Conservation (phyloP, 2,113 vertebrate species). For the Mustela lutreola region DNA sequence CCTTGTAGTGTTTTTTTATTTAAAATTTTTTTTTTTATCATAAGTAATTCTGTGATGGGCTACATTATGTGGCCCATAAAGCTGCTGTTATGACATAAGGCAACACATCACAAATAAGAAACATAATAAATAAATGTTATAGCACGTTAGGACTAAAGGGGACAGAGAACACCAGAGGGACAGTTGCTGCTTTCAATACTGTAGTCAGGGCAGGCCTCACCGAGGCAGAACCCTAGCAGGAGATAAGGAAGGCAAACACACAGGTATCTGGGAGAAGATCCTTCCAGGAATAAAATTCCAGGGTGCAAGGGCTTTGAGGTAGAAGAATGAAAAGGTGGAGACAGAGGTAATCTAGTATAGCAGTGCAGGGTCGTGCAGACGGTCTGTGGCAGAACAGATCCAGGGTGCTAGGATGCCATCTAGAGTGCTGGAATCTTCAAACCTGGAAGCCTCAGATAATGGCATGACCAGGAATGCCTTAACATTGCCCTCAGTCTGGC, state of each 20-base stretch:
- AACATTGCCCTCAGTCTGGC: not conserved
- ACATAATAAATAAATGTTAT: not conserved
- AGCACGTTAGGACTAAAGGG: not conserved
- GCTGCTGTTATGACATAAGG: not conserved
- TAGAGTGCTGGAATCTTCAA: not conserved
- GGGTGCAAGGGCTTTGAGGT: not conserved
- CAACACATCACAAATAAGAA: not conserved
- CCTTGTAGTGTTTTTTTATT: not conserved
- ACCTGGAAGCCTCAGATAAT: not conserved
- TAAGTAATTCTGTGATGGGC: not conserved
- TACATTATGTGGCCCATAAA: not conserved
- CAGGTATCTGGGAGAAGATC: not conserved
- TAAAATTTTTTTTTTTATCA: not conserved
- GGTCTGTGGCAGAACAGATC: not conserved
- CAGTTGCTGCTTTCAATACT: not conserved
- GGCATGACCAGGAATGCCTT: not conserved
- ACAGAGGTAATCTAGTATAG: not conserved
- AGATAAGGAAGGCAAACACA: not conserved
- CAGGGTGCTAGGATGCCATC: not conserved
- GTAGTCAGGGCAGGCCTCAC: not conserved
- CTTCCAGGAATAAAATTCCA: not conserved
- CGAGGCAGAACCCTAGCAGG: not conserved
- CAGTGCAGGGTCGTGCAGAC: not conserved
- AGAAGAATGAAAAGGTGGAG: not conserved
- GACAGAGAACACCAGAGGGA: not conserved